phyloP scores from a whole-genome alignment of 2,797 vertebrate species.

The Sebastes hopkinsi region DNA sequence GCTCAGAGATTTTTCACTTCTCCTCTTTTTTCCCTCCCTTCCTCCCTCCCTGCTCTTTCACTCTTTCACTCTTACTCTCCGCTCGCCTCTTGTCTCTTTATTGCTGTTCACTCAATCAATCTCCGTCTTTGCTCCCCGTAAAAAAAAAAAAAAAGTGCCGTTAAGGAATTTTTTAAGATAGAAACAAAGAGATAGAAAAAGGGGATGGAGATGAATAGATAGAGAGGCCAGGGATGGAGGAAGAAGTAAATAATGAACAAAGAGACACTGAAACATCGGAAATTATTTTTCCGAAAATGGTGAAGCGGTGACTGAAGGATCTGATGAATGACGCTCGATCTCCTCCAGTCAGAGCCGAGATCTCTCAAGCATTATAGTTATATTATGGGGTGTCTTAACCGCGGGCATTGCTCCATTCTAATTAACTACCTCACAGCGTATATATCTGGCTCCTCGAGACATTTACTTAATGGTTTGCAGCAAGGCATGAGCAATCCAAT shows the following conservation, averaged over 20 bases:
- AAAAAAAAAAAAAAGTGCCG: constrained; percentile 14
- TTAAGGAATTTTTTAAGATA: constrained; percentile 58
- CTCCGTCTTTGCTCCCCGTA: constrained; percentile 36
- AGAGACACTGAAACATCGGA: not conserved
- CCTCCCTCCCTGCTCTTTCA: constrained; percentile 21
- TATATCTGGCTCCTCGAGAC: constrained; percentile 61
- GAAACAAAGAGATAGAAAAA: constrained; percentile 28
- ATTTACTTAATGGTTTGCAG: constrained; percentile 71
- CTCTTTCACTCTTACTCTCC: constrained; percentile 25
- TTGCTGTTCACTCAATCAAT: constrained; percentile 72
- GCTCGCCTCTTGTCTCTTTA: constrained; percentile 64
- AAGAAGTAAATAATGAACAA: constrained; percentile 42
- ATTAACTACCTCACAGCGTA: constrained; percentile 68
- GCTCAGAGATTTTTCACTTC: constrained; percentile 76
- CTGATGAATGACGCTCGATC: constrained; percentile 30
- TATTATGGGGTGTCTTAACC: constrained; percentile 67
- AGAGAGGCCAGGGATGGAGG: not conserved
- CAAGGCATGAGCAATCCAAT: constrained; percentile 65
- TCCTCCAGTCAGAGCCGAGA: constrained; percentile 10
- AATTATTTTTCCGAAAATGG: constrained; percentile 42
- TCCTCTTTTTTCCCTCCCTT: constrained; percentile 29
- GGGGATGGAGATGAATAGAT: constrained; percentile 42
- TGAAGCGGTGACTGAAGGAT: constrained; percentile 14
- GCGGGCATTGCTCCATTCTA: constrained; percentile 65
- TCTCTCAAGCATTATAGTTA: constrained; percentile 49